Evolutionary conservation across 2,888 invertebrate species (phyloP).

Genomic region (Aplocera efformata): DNA sequence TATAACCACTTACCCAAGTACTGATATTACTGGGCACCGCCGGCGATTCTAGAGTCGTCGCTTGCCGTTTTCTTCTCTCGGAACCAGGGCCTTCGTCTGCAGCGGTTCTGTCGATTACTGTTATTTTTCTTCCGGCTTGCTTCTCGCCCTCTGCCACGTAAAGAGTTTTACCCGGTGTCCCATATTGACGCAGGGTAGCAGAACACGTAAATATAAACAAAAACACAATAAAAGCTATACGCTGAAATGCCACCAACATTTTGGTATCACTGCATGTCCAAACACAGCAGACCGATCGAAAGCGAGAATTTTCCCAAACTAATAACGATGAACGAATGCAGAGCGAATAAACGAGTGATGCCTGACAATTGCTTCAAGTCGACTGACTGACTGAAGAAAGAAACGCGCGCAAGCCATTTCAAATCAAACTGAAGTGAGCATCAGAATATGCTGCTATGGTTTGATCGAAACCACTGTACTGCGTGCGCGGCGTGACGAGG

Average conservation of each 20-base stretch:
- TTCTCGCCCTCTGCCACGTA: constrained; percentile 57
- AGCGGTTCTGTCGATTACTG: constrained; percentile 53
- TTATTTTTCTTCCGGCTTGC: constrained; percentile 41
- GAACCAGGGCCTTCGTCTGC: constrained; percentile 37
- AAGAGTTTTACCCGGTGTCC: constrained; percentile 47
- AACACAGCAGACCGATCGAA: constrained; percentile 47
- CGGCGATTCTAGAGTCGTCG: constrained; percentile 49
- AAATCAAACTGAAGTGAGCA: constrained; percentile 11
- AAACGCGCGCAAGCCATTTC: too few species aligned
- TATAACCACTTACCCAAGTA: constrained; percentile 65
- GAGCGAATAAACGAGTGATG: constrained; percentile 1
- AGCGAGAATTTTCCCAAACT: constrained; percentile 49
- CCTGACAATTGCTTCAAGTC: too few species aligned
- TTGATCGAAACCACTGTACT: too few species aligned
- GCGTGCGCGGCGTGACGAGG: too few species aligned
- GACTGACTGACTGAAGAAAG: too few species aligned
- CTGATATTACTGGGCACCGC: constrained; percentile 61
- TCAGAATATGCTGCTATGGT: too few species aligned
- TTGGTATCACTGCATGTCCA: constrained; percentile 69
- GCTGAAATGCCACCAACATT: constrained; percentile 65
- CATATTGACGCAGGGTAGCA: constrained; percentile 51
- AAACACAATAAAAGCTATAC: constrained; percentile 50
- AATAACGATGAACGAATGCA: too few species aligned
- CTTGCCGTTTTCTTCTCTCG: constrained; percentile 66
- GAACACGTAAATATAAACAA: constrained; percentile 52